phyloP scores from a whole-genome alignment of 2,888 invertebrate species.

The Polymixis lichenea region DNA sequence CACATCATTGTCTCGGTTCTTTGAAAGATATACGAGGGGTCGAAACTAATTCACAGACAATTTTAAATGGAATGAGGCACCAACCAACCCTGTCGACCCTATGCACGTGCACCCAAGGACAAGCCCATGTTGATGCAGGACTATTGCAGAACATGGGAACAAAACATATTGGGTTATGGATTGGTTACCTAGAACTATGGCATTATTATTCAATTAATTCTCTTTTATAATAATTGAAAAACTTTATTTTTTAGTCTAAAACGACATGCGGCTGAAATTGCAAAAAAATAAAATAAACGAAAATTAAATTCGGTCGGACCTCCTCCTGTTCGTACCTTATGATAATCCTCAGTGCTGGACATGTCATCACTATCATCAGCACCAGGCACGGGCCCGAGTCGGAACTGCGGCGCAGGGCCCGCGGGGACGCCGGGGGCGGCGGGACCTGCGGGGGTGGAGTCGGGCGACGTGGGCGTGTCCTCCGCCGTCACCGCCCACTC shows the following conservation, averaged over 20 bases:
- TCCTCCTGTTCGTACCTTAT: constrained; percentile 77
- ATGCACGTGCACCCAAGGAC: not conserved
- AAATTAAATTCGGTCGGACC: not conserved
- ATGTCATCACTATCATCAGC: constrained; percentile 91
- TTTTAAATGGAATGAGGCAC: not conserved
- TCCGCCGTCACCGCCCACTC: constrained; percentile 62
- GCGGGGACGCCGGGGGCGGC: not conserved
- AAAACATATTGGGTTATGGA: not conserved
- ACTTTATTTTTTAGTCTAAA: not conserved
- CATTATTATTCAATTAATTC: no score
- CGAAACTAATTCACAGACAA: not conserved
- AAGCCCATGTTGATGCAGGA: not conserved
- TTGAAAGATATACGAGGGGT: not conserved
- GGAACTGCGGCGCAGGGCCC: constrained; percentile 73
- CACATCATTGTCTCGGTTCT: not conserved
- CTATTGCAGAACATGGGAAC: not conserved
- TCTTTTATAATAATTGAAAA: no score
- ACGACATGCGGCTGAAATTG: not conserved
- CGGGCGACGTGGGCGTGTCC: constrained; percentile 68
- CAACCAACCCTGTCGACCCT: not conserved
- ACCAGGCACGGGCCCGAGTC: constrained; percentile 80
- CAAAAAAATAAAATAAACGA: no score
- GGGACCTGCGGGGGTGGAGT: constrained; percentile 48
- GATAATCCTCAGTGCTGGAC: constrained; percentile 91
- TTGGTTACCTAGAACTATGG: no score